Base-by-base conservation (phyloP, 2,888 invertebrate genomes). In the Adelphocoris suturalis region DNA sequence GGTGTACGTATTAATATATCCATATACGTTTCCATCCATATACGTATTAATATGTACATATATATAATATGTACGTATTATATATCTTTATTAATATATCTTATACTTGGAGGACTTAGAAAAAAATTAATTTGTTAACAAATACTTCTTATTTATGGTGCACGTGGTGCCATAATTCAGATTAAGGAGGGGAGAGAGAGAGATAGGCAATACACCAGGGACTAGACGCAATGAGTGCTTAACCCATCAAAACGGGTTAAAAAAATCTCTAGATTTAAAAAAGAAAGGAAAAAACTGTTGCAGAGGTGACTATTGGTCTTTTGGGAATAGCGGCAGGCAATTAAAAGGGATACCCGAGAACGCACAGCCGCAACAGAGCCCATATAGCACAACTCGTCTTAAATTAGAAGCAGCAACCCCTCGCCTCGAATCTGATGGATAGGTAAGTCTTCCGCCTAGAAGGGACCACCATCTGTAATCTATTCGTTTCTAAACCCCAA, bases 341-440 rank as follows among this genome's bases (percentile, higher is more conserved):
- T 85, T 85, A 85, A 85, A 85, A 61, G 28, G 16, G 85, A 85
- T 57, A 85, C 37, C 61, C 61, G 85, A 85, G 84, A 19, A 14
- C 76, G 16, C 27, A 27, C 76, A 76, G 80, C 37, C 81, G 12
- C 81, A 81, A 48, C 81, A 16, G 68, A n/a, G 57, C n/a, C n/a
- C 57, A n/a, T n/a, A 57, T 57, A 57, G 16, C 57, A 14, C 52
- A 52, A 52, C 52, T 52, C 16, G 11, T 68, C 68, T 23, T 68
- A 68, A 68, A 68, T 68, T 68, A 68, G 68, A 68, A 68, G 13
- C 68, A 57, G 37, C 2, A 68, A 68, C 68, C 68, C 68, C 68
- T 68, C 68, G 68, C 12, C 68, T 13, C 52, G 16, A 19, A 7
- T 23, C 19, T 19, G 68, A 68, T 52, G 52, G 52, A 12, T 19